Evolutionary conservation across 1,140 invertebrate species (phyloP).

Genomic region (Tetramorium parvispinum): DNA sequence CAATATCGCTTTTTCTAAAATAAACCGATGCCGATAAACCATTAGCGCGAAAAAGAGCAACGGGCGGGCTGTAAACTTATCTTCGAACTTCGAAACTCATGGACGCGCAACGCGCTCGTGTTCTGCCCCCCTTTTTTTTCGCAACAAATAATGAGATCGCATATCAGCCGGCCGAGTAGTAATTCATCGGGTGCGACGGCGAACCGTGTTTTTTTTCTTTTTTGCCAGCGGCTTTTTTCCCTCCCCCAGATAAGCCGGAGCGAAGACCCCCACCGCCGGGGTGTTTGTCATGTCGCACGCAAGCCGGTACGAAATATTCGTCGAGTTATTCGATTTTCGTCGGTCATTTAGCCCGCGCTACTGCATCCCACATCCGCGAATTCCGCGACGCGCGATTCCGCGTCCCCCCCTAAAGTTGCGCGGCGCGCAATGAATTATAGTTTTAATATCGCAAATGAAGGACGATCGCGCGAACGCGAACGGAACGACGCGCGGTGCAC

Average conservation of each 20-base stretch:
- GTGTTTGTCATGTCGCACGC: constrained; percentile 33
- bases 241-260: constrained; percentile 13
- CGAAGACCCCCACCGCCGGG: neutral
- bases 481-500: neutral
- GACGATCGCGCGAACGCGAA: neutral
- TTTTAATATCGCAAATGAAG: constrained; percentile 24
- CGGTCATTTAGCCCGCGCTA: constrained; percentile 28
- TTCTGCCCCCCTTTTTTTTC: neutral
- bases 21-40: neutral
- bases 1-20: neutral
- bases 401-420: neutral
- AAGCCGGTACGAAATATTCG: constrained; percentile 13
- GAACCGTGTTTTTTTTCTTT: neutral
- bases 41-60: neutral
- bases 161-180: constrained; percentile 10
- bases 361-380: neutral
- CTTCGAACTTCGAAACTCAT: constrained; percentile 21
- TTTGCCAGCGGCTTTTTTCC: neutral
- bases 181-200: constrained; percentile 34
- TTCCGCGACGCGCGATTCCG: neutral
- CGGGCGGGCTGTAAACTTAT: neutral
- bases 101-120: neutral
- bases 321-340: constrained; percentile 35
- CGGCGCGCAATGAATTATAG: constrained; percentile 14
- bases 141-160: constrained; percentile 46